Evolutionary conservation across 2,797 vertebrate species (phyloP).

Genomic region (Diceros bicornis): DNA sequence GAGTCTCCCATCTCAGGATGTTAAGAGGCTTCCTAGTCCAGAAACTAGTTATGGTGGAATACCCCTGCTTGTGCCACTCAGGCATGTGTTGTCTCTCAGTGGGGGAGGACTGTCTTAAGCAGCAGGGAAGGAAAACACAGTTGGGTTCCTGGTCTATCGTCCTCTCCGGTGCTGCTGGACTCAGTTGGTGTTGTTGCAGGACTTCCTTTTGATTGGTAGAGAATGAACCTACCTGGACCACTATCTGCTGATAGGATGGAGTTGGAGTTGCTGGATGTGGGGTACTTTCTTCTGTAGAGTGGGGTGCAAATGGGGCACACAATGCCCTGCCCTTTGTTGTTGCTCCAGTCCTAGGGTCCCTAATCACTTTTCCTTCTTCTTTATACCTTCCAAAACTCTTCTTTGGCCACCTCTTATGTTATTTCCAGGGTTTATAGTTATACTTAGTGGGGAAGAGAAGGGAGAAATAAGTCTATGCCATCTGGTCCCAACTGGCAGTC

Average conservation of each 20-base stretch:
- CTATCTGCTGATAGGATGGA: background rate
- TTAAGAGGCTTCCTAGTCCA: background rate
- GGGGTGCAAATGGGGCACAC: accelerated
- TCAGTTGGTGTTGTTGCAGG: background rate
- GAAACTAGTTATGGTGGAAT: background rate
- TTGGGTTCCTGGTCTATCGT: background rate
- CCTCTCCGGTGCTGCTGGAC: background rate
- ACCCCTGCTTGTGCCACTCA: background rate
- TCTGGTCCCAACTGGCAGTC: background rate
- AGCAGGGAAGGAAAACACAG: background rate
- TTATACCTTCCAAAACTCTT: background rate
- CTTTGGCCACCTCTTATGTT: background rate
- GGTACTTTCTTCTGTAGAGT: background rate
- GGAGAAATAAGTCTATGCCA: background rate
- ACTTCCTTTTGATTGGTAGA: background rate
- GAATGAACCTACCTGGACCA: background rate
- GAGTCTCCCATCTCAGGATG: background rate
- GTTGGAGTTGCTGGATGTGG: background rate
- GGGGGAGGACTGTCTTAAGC: background rate
- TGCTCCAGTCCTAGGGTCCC: too few species aligned
- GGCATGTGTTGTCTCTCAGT: background rate
- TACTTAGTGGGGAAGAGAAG: background rate
- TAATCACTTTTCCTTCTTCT: background rate
- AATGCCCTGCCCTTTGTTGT: accelerated
- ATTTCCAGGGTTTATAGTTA: background rate